Percentiles rank a stretch among this genome's conserved stretches.
These are phyloP conservation scores for Sturmia bella DNA, from an alignment of 2,888 invertebrate genomes.

Conservation along the genomic window DNA sequence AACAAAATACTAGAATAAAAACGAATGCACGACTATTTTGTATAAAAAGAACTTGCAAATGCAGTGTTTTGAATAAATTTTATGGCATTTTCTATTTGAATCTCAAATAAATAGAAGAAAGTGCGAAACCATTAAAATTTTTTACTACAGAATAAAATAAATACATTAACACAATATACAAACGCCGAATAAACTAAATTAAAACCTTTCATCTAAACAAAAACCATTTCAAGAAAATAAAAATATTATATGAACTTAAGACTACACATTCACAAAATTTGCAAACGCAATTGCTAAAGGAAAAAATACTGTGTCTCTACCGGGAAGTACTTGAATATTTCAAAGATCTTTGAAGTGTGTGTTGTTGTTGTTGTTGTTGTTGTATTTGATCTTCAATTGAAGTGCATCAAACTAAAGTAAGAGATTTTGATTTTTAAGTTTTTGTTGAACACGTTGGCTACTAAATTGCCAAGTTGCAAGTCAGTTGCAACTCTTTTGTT, in stretches of 20 bases:
- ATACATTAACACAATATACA: slow-evolving; percentile 33
- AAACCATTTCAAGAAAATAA: slow-evolving; percentile 33
- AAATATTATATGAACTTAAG: slow-evolving; percentile 49
- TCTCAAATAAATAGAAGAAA: slow-evolving; percentile 46
- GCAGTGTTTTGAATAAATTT: slow-evolving; percentile 45
- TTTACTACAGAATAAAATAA: slow-evolving; percentile 22
- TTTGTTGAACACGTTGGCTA: slow-evolving; percentile 64
- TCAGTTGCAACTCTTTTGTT: slow-evolving; percentile 65
- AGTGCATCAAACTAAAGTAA: slow-evolving; percentile 20
- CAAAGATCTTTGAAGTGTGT: slow-evolving; percentile 34
- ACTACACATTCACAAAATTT: neutral
- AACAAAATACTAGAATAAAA: slow-evolving; percentile 42
- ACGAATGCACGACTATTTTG: slow-evolving; percentile 72
- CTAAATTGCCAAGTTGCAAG: slow-evolving; percentile 49
- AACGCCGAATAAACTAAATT: slow-evolving; percentile 47
- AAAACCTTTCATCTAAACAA: slow-evolving; percentile 50
- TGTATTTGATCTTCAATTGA: slow-evolving; percentile 27
- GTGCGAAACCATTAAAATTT: slow-evolving; percentile 58
- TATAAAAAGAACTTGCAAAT: slow-evolving; percentile 63
- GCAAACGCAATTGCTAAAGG: neutral
- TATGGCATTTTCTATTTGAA: slow-evolving; percentile 69
- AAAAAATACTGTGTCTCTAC: slow-evolving; percentile 31
- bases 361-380: no score
- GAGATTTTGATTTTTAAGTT: slow-evolving; percentile 4
- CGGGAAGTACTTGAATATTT: slow-evolving; percentile 25